phyloP scores from a whole-genome alignment of 30 jellyfish, hydroid and myxozoan genomes.

The Aurelia aurita complex sp. Pacific region DNA sequence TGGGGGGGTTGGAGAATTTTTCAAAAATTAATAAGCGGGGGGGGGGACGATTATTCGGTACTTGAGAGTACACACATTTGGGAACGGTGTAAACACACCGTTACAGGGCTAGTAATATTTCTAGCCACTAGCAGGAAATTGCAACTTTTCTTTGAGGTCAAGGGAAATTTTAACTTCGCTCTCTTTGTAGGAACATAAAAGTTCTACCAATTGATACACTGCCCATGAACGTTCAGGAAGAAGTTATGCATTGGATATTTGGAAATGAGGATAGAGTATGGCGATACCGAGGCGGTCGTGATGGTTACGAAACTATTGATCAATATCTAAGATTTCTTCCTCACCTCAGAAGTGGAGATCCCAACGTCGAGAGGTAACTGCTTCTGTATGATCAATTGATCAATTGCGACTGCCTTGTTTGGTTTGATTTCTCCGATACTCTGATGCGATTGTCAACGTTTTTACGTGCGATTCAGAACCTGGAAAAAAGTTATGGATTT shows the following conservation, averaged over 20 bases:
- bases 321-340: constrained; percentile 72
- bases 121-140: not conserved
- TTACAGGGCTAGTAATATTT: no score
- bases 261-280: constrained; percentile 93
- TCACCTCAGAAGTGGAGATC: constrained; percentile 34
- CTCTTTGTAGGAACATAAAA: constrained; percentile 21
- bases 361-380: not conserved
- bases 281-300: constrained; percentile 96
- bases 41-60: no score
- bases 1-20: no score
- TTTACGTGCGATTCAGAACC: no score
- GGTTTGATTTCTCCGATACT: no score
- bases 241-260: constrained; percentile 85
- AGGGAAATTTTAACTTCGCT: not conserved
- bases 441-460: no score
- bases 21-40: no score
- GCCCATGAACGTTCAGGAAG: constrained; percentile 65
- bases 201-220: constrained; percentile 38
- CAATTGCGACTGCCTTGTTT: no score
- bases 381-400: no score
- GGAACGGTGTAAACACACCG: no score
- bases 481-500: no score
- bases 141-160: not conserved
- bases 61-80: no score
- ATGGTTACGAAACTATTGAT: constrained; percentile 79